phyloP scores from a whole-genome alignment of 1,140 invertebrate species.

The Ceratitis capitata region DNA sequence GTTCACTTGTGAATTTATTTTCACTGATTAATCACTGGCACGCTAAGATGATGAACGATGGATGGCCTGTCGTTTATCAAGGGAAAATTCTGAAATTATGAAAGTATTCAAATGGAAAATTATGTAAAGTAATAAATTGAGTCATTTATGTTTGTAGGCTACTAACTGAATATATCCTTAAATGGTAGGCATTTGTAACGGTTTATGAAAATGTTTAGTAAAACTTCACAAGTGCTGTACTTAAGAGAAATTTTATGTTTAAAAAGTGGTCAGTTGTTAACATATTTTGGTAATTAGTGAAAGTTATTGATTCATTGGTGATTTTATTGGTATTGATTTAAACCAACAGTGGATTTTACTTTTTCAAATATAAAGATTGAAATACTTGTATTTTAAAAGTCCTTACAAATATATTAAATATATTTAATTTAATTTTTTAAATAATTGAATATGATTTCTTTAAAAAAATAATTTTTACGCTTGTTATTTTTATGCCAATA shows the following conservation, averaged over 20 bases:
- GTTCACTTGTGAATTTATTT: not conserved
- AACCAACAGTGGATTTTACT: too few relatives aligned
- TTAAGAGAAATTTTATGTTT: not conserved
- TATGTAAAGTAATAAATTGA: not conserved
- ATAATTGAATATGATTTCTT: too few relatives aligned
- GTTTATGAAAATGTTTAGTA: not conserved
- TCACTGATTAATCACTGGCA: not conserved
- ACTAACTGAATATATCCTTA: not conserved
- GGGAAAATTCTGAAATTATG: not conserved
- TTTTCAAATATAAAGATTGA: too few relatives aligned
- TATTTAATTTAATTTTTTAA: too few relatives aligned
- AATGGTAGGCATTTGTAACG: not conserved
- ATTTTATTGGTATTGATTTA: too few relatives aligned
- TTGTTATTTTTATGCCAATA: too few relatives aligned
- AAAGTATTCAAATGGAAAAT: conserved; percentile 1
- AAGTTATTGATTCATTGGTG: too few relatives aligned
- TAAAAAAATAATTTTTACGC: too few relatives aligned
- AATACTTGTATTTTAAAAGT: too few relatives aligned
- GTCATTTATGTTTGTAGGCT: not conserved
- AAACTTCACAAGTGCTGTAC: not conserved
- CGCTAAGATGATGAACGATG: not conserved
- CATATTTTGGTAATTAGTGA: too few relatives aligned
- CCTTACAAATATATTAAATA: too few relatives aligned
- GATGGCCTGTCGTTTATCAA: not conserved
- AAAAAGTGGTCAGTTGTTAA: too few relatives aligned